Evolutionary conservation across 2,113 vertebrate genomes (phyloP).

Genomic region (mouse (Mus musculus)): DNA sequence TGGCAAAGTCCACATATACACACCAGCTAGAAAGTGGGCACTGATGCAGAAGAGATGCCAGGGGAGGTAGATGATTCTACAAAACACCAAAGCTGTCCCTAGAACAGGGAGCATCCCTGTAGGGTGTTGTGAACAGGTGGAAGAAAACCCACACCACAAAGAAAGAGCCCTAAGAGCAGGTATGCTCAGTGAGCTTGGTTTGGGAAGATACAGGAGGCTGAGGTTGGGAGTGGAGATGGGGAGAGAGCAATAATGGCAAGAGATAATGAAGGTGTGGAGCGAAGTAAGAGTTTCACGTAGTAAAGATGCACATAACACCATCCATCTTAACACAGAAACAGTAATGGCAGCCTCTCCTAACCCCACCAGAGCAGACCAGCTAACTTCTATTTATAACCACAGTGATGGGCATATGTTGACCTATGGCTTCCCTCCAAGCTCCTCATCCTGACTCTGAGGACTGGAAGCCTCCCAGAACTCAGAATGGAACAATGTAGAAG

Average conservation of each 20-base stretch:
- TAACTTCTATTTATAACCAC: background rate
- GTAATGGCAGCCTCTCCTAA: too few species aligned
- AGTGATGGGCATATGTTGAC: background rate
- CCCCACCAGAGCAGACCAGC: background rate
- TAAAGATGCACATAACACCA: background rate
- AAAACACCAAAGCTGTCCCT: background rate
- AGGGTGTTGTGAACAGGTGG: too few species aligned
- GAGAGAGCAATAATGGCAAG: too few species aligned
- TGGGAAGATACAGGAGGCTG: background rate
- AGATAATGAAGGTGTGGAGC: background rate
- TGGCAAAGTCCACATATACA: fast-evolving
- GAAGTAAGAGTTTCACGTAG: fast-evolving
- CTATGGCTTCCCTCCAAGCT: background rate
- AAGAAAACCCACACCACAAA: background rate
- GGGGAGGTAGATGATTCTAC: background rate
- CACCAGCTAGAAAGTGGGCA: background rate
- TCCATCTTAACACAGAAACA: background rate
- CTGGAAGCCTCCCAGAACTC: background rate
- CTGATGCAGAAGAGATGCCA: background rate
- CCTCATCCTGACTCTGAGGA: background rate
- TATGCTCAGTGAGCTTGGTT: fast-evolving
- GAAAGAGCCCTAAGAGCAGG: background rate
- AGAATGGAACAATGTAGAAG: background rate
- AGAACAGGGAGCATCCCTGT: fast-evolving
- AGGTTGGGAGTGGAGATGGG: background rate